Evolutionary conservation across 2,797 vertebrate genomes (phyloP).

Genomic region (Momotus momota): DNA sequence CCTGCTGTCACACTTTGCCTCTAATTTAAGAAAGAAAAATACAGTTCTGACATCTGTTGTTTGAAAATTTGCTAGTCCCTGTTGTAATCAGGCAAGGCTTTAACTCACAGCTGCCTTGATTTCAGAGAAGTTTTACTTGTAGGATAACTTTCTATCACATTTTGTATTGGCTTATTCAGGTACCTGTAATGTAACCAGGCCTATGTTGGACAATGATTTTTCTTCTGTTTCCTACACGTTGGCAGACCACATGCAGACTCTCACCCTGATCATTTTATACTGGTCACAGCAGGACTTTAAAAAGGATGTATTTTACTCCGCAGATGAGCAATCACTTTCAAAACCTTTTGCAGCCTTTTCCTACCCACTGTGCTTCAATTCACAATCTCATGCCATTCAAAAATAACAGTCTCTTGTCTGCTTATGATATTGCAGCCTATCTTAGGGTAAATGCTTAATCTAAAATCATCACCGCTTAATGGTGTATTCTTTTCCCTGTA

Average conservation of each 20-base stretch:
- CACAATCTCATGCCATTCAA: slow-evolving; percentile 53
- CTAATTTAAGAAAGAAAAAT: neutral
- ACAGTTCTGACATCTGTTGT: neutral
- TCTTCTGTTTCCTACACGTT: neutral
- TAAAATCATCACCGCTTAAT: neutral
- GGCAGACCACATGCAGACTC: slow-evolving; percentile 34
- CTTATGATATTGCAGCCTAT: slow-evolving; percentile 1
- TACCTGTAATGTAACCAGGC: neutral
- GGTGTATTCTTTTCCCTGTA: neutral
- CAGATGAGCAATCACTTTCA: slow-evolving; percentile 29
- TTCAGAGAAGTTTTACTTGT: slow-evolving; percentile 31
- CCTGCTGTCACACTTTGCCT: neutral
- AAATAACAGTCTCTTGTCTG: slow-evolving; percentile 38
- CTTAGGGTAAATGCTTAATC: slow-evolving; percentile 14
- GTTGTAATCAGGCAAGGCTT: slow-evolving; percentile 15
- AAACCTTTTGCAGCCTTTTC: slow-evolving; percentile 11
- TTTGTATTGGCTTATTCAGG: slow-evolving; percentile 35
- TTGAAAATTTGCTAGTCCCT: neutral
- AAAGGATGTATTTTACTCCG: slow-evolving; percentile 46
- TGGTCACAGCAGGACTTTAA: slow-evolving; percentile 29
- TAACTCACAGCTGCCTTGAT: neutral
- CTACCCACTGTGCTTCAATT: slow-evolving; percentile 36
- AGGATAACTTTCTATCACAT: slow-evolving; percentile 31
- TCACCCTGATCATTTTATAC: slow-evolving; percentile 35
- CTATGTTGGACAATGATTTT: slow-evolving; percentile 25